Evolutionary conservation across 2,113 vertebrate genomes (phyloP), one percentile per base, ranked within the genome.

Genomic region (Forbesichthys agassizii): DNA sequence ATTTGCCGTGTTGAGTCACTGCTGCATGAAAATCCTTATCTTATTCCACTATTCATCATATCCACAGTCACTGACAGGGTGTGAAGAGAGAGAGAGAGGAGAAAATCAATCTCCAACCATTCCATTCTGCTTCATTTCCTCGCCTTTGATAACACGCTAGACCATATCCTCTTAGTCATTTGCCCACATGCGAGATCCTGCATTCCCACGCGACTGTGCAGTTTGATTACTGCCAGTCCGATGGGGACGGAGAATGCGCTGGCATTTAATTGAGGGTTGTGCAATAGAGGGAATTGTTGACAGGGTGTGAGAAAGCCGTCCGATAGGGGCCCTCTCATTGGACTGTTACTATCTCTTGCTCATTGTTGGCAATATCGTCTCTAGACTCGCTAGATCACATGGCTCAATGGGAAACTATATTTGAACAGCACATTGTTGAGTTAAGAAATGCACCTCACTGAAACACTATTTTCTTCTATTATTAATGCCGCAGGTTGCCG

Each of bases 331-430:
- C 51, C 36, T 48, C 16, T 71, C 65, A 54, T 74, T 72, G 51
- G 63, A 49, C 69, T 66, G 84, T 82, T 77, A 58, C 27, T 51
- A 56, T 72, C 77, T 80, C 65, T 16, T 55, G 55, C 75, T 88
- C 84, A 86, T 84, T 86, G 81, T 66, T 70, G 80, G 68, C 84
- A 79, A 81, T 84, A 63, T 74, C 74, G 10, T 62, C 56, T 49
- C 72, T 48, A 73, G 75, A 82, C 81, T 58, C 20, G 33, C 58
- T 68, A 60, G 33, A 61, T 75, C 66, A 66, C 66, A 52, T 73
- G 62, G 55, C 48, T 48, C 12, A 56, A 20, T 46, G 1, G 13
- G 46, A 12, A 59, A 69, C 6, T 47, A 5, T 48, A 18, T 52
- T 73, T 74, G 55, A 67, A 8, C 36, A 42, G 36, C 7, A 42